These are phyloP conservation scores for Carabus problematicus DNA, from an alignment of 2,888 invertebrate genomes.

Conservation along the genomic window DNA sequence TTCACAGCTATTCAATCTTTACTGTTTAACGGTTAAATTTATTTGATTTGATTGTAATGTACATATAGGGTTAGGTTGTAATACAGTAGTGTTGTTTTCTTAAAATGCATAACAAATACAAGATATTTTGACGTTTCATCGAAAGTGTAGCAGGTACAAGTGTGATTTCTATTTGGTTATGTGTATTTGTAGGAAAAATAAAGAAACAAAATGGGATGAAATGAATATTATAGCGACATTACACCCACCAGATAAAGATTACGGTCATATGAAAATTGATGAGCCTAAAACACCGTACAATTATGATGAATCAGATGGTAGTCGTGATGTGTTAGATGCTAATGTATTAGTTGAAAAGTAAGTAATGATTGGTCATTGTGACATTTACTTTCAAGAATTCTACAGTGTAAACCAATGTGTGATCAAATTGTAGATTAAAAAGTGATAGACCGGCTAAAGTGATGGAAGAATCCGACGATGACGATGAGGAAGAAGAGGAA, in stretches of 20 bases:
- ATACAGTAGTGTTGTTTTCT: background rate
- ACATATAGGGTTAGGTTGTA: conserved; percentile 5
- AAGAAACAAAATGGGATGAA: conserved; percentile 92
- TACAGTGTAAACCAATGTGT: background rate
- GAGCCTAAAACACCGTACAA: conserved; percentile 97
- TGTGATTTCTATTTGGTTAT: background rate
- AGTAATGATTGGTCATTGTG: conserved; percentile 45
- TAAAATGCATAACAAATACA: background rate
- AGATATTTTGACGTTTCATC: background rate
- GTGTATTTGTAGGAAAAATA: conserved; percentile 53
- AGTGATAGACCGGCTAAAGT: conserved; percentile 60
- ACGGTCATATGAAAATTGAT: conserved; percentile 98
- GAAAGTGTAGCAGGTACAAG: no score
- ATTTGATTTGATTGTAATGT: background rate
- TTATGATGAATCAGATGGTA: conserved; percentile 59
- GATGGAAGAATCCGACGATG: conserved; percentile 57
- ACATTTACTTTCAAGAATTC: background rate
- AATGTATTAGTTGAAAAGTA: conserved; percentile 80
- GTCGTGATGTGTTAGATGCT: conserved; percentile 65
- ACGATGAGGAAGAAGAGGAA: conserved; percentile 56
- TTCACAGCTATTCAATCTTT: background rate
- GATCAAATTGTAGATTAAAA: conserved; percentile 53
- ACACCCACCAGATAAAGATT: conserved; percentile 98
- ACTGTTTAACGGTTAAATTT: background rate
- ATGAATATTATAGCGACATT: conserved; percentile 98